Percentiles rank a stretch among this genome's conserved stretches.
Evolutionary conservation across 2,888 invertebrate species (phyloP).

Genomic region (Rhamphomyia laevipes): DNA sequence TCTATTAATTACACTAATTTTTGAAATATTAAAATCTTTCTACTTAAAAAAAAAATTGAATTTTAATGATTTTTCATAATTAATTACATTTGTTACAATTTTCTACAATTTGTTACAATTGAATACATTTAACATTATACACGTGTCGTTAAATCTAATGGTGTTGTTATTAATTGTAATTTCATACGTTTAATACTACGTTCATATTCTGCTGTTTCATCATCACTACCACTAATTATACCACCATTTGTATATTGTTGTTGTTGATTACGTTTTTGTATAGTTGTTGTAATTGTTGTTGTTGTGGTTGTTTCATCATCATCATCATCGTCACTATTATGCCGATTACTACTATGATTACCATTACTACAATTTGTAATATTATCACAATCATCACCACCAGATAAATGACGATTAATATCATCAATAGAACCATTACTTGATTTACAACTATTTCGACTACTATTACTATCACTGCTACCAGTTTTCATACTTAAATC

Average conservation of each 20-base stretch:
- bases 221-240: constrained; percentile 27
- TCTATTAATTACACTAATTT: too few relatives aligned
- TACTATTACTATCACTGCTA: constrained; percentile 34
- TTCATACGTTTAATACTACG: constrained; percentile 43
- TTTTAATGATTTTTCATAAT: too few relatives aligned
- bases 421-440: constrained; percentile 13
- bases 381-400: constrained; percentile 20
- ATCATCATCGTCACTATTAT: constrained; percentile 18
- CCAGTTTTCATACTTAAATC: constrained; percentile 65
- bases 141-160: constrained; percentile 50
- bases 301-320: constrained; percentile 20
- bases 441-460: constrained; percentile 1
- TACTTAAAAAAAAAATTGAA: too few relatives aligned
- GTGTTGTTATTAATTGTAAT: constrained; percentile 25
- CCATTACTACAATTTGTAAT: constrained; percentile 16
- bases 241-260: constrained; percentile 5
- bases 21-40: too few relatives aligned
- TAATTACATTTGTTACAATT: not conserved
- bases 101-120: not conserved
- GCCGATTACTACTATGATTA: constrained; percentile 21
- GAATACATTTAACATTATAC: too few relatives aligned
- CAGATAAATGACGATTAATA: constrained; percentile 24
- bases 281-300: constrained; percentile 19
- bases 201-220: constrained; percentile 40
- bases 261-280: constrained; percentile 28